Conservation (phyloP, 2,888 invertebrate genomes). For the Rhamnusium bicolor region DNA sequence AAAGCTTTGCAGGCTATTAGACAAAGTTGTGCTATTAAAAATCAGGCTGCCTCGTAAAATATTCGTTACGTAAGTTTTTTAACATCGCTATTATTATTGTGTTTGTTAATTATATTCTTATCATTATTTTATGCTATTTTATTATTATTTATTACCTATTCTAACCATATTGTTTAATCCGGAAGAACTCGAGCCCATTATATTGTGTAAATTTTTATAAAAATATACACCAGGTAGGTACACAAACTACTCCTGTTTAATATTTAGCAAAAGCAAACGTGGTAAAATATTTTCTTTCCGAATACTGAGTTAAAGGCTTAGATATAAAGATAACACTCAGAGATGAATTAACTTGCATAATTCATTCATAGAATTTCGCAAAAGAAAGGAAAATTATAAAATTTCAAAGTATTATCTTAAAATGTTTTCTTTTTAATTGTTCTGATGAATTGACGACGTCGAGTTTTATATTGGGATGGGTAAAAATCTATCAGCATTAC, state of each 20-base stretch:
- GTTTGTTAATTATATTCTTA: slow-evolving; percentile 6
- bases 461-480: neutral
- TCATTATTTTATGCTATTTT: slow-evolving; percentile 16
- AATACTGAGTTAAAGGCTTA: neutral
- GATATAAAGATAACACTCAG: neutral
- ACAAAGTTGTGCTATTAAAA: neutral
- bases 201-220: neutral
- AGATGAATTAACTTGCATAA: too few relatives aligned
- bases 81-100: neutral
- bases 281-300: neutral
- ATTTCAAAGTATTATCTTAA: too few relatives aligned
- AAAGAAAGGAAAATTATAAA: too few relatives aligned
- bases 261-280: neutral
- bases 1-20: neutral
- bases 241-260: neutral
- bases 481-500: neutral
- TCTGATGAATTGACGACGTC: neutral
- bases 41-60: slow-evolving; percentile 12
- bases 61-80: slow-evolving; percentile 26
- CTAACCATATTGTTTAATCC: slow-evolving; percentile 16
- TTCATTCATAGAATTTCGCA: too few relatives aligned
- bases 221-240: slow-evolving; percentile 8
- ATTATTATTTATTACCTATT: slow-evolving; percentile 28
- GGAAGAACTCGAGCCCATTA: slow-evolving; percentile 7
- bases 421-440: neutral